Percentiles rank a stretch among this genome's conserved stretches.
Evolutionary conservation across 2,888 invertebrate genomes (phyloP).

Genomic region (Drosophila eohydei): DNA sequence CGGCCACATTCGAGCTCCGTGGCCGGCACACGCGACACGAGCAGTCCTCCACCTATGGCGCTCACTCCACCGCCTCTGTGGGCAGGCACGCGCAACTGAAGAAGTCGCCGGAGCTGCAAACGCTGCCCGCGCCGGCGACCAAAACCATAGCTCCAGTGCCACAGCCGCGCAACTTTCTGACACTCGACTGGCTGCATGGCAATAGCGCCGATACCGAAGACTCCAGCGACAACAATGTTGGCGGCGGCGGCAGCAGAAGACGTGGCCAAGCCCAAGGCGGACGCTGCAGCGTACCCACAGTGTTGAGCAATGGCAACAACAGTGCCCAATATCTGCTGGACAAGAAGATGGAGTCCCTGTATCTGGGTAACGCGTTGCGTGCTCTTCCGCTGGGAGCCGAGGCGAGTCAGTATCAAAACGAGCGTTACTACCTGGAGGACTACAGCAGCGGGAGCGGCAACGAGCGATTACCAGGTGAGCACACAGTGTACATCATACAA

Average conservation of each 20-base stretch:
- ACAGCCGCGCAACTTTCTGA: slow-evolving; percentile 80
- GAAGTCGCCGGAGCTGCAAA: slow-evolving; percentile 58
- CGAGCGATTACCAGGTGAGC: slow-evolving; percentile 79
- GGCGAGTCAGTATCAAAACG: slow-evolving; percentile 84
- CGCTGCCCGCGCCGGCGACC: slow-evolving; percentile 53
- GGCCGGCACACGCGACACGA: slow-evolving; percentile 63
- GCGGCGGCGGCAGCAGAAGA: slow-evolving; percentile 51
- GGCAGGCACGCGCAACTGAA: slow-evolving; percentile 63
- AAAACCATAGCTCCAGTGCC: slow-evolving; percentile 58
- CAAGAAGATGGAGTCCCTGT: slow-evolving; percentile 84
- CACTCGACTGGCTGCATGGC: slow-evolving; percentile 82
- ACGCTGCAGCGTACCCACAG: slow-evolving; percentile 82
- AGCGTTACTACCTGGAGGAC: slow-evolving; percentile 84
- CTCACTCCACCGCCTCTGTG: slow-evolving; percentile 77
- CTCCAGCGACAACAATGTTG: slow-evolving; percentile 77
- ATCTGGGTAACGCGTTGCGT: slow-evolving; percentile 83
- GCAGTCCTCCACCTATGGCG: slow-evolving; percentile 42
- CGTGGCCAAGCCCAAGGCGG: slow-evolving; percentile 69
- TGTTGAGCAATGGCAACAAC: slow-evolving; percentile 56
- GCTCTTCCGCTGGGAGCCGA: slow-evolving; percentile 84
- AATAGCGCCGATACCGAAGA: slow-evolving; percentile 81
- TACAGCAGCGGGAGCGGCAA: slow-evolving; percentile 82
- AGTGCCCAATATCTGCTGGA: slow-evolving; percentile 83
- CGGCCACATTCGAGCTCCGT: slow-evolving; percentile 81
- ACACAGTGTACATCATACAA: background rate